Evolutionary conservation across 2,797 vertebrate genomes (phyloP).

Genomic region (Sebastiscus tertius): DNA sequence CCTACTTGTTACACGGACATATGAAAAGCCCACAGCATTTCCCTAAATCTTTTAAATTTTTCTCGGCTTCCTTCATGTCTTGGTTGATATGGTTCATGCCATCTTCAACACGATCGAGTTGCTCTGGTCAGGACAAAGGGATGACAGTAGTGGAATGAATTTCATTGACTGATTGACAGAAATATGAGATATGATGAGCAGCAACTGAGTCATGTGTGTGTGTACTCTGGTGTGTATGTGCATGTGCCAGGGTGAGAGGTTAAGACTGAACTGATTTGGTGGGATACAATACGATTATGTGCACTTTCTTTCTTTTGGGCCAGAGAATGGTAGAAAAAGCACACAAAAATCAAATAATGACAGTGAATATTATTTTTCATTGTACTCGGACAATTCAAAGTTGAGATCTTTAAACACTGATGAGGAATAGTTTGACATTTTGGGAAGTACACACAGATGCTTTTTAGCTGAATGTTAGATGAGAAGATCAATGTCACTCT

Average conservation of each 20-base stretch:
- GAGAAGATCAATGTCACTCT: background rate
- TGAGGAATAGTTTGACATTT: background rate
- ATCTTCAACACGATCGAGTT: constrained; percentile 99
- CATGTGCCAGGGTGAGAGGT: background rate
- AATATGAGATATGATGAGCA: constrained; percentile 89
- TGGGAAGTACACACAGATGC: background rate
- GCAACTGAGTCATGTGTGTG: constrained; percentile 39
- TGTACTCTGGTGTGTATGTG: constrained; percentile 16
- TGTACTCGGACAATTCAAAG: background rate
- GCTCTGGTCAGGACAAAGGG: constrained; percentile 99
- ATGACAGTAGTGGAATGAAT: constrained; percentile 99
- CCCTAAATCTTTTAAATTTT: constrained; percentile 99
- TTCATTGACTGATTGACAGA: constrained; percentile 91
- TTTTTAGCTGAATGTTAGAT: background rate
- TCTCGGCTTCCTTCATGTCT: constrained; percentile 99
- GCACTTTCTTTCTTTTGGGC: constrained; percentile 1
- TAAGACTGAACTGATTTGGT: background rate
- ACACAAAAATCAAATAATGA: constrained; percentile 23
- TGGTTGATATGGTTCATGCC: constrained; percentile 99
- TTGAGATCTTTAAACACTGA: background rate
- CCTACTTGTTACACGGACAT: constrained; percentile 99
- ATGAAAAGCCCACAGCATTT: constrained; percentile 99
- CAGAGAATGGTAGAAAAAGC: constrained; percentile 16
- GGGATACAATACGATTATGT: background rate
- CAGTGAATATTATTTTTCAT: background rate